Percentiles rank a stretch among this genome's conserved stretches.
These are phyloP conservation scores for Zaprionus davidi DNA, from an alignment of 1,140 invertebrate species.

Conservation along the genomic window DNA sequence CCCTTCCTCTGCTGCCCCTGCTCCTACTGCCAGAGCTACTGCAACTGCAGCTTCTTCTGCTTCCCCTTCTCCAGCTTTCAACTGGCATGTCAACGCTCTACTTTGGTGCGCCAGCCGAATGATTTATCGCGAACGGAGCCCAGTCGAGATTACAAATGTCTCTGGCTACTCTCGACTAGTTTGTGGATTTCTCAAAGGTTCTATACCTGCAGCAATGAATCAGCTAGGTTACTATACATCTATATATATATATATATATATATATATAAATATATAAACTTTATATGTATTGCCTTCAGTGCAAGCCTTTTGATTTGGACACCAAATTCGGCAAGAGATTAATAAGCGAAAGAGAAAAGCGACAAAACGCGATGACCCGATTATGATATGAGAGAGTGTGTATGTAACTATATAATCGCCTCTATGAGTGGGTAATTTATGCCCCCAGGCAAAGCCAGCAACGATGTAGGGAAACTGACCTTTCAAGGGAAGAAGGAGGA, in stretches of 20 bases:
- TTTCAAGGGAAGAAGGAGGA: neutral
- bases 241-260: neutral
- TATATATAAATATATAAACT: neutral
- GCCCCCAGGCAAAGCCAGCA: neutral
- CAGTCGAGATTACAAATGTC: slow-evolving; percentile 48
- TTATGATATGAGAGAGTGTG: slow-evolving; percentile 51
- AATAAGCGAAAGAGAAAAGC: slow-evolving; percentile 30
- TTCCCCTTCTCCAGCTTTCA: slow-evolving; percentile 31
- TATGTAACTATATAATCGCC: slow-evolving; percentile 30
- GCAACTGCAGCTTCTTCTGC: slow-evolving; percentile 1
- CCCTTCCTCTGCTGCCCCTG: slow-evolving; percentile 3
- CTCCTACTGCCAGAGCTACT: neutral
- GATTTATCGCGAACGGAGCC: slow-evolving; percentile 56
- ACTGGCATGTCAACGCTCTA: slow-evolving; percentile 65
- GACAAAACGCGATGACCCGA: slow-evolving; percentile 50
- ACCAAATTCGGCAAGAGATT: slow-evolving; percentile 31
- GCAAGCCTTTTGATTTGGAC: neutral
- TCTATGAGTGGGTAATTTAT: slow-evolving; percentile 5
- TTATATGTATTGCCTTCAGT: neutral
- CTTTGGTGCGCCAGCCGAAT: slow-evolving; percentile 55
- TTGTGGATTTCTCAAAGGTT: slow-evolving; percentile 30
- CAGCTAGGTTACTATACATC: neutral
- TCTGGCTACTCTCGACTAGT: slow-evolving; percentile 30
- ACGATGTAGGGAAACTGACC: neutral
- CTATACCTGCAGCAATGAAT: neutral